Evolutionary conservation across 1,140 invertebrate species (phyloP).

Genomic region (Telenomus remus): DNA sequence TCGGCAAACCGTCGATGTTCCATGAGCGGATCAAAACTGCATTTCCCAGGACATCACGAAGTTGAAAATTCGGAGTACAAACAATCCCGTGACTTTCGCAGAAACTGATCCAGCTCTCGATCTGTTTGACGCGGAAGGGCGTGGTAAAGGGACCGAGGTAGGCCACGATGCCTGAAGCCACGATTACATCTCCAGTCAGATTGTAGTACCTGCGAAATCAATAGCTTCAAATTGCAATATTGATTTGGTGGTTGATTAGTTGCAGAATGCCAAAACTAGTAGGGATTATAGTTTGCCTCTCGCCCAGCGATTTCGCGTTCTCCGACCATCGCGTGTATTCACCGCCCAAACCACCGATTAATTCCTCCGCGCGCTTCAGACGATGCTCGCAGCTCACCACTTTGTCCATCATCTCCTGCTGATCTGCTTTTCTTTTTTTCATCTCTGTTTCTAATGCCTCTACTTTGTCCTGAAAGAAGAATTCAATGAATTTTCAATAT

Average conservation of each 20-base stretch:
- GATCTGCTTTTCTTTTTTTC: slow-evolving; percentile 75
- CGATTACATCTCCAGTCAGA: slow-evolving; percentile 86
- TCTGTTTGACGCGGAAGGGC: slow-evolving; percentile 82
- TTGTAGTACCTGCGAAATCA: slow-evolving; percentile 75
- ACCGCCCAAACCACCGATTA: slow-evolving; percentile 90
- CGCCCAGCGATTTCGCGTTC: slow-evolving; percentile 84
- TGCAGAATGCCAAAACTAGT: no score
- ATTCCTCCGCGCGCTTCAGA: slow-evolving; percentile 92
- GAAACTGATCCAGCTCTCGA: slow-evolving; percentile 83
- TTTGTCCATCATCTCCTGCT: slow-evolving; percentile 84
- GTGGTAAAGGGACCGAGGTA: slow-evolving; percentile 94
- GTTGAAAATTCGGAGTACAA: slow-evolving; percentile 84
- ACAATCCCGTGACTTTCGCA: slow-evolving; percentile 82
- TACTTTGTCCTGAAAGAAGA: slow-evolving; percentile 60
- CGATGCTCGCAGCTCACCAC: slow-evolving; percentile 92
- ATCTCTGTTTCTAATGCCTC: slow-evolving; percentile 79
- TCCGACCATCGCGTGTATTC: slow-evolving; percentile 89
- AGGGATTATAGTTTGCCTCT: slow-evolving; percentile 73
- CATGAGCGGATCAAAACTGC: slow-evolving; percentile 91
- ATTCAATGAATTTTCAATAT: no score
- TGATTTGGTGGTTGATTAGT: no score
- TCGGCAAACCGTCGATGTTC: slow-evolving; percentile 93
- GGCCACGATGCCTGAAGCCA: slow-evolving; percentile 91
- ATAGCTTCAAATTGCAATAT: no score
- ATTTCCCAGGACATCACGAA: slow-evolving; percentile 87